These are phyloP conservation scores for Polyommatus icarus DNA, from an alignment of 2,888 invertebrate species.

Conservation along the genomic window DNA sequence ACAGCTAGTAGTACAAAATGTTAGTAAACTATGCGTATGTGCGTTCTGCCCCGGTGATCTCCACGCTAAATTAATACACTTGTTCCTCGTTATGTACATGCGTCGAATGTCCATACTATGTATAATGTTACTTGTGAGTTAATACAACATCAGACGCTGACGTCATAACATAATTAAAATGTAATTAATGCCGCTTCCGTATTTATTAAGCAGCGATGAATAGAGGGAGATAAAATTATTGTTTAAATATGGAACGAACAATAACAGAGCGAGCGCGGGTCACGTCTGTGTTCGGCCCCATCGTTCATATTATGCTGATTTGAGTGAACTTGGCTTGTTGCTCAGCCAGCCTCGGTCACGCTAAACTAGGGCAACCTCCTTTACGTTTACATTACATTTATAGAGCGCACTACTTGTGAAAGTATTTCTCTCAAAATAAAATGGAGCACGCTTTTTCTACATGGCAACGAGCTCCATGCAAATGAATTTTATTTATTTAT, in stretches of 20 bases:
- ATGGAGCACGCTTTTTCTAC: constrained; percentile 15
- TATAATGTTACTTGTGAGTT: constrained; percentile 3
- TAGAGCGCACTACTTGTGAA: constrained; percentile 29
- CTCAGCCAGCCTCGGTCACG: constrained; percentile 27
- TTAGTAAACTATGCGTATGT: constrained; percentile 16
- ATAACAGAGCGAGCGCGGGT: constrained; percentile 19
- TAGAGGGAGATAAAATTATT: constrained; percentile 7
- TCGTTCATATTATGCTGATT: constrained; percentile 30
- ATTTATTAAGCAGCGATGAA: not conserved
- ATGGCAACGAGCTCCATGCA: not conserved
- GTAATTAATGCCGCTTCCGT: not conserved
- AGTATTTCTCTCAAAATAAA: constrained; percentile 30
- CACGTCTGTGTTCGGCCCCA: constrained; percentile 24
- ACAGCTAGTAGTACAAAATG: not conserved
- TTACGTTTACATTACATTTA: constrained; percentile 31
- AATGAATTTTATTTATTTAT: constrained; percentile 22
- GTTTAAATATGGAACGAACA: constrained; percentile 17
- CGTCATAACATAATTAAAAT: not conserved
- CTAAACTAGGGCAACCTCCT: constrained; percentile 29
- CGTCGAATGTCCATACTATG: not conserved
- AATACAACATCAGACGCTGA: not conserved
- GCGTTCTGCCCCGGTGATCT: constrained; percentile 8
- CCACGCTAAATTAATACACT: constrained; percentile 16
- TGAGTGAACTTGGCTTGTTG: constrained; percentile 31
- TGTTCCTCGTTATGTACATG: constrained; percentile 7